phyloP scores from a whole-genome alignment of 2,888 invertebrate species.

The Cheiracanthium punctorium region DNA sequence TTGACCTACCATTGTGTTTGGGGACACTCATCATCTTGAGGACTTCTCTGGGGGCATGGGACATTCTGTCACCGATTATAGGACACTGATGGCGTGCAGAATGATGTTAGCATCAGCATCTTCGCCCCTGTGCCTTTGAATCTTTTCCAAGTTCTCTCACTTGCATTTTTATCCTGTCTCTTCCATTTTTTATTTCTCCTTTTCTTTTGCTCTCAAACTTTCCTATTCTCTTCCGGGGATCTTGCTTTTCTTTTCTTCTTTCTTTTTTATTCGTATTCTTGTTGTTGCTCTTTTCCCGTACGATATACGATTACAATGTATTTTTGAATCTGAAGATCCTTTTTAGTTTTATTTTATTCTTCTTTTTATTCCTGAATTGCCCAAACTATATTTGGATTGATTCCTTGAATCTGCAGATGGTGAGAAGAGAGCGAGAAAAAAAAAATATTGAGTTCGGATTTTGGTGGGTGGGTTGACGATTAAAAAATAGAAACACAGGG shows the following conservation, averaged over 20 bases:
- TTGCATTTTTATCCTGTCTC: constrained; percentile 43
- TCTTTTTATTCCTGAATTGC: constrained; percentile 31
- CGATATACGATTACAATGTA: constrained; percentile 68
- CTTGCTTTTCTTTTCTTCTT: constrained; percentile 45
- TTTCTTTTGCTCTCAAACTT: not conserved
- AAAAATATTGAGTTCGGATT: constrained; percentile 15
- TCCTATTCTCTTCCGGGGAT: not conserved
- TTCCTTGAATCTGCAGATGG: constrained; percentile 23
- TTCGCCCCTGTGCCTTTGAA: constrained; percentile 27
- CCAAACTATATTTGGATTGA: constrained; percentile 67
- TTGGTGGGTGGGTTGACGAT: constrained; percentile 13
- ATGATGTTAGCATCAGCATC: constrained; percentile 4
- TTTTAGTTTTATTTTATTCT: constrained; percentile 17
- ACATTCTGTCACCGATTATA: constrained; percentile 11
- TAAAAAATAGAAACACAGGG: constrained; percentile 11
- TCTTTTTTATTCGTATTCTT: constrained; percentile 29
- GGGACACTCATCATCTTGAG: constrained; percentile 3
- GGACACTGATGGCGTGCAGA: not conserved
- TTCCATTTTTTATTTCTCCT: constrained; percentile 48
- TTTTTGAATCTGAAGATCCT: constrained; percentile 61
- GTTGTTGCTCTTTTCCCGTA: constrained; percentile 40
- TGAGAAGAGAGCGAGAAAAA: constrained; percentile 19
- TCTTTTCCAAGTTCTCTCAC: constrained; percentile 52
- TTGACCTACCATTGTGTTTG: not conserved
- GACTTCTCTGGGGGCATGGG: not conserved